These are phyloP conservation scores for Tragelaphus strepsiceros DNA, from an alignment of 2,113 vertebrate genomes.

Conservation along the genomic window DNA sequence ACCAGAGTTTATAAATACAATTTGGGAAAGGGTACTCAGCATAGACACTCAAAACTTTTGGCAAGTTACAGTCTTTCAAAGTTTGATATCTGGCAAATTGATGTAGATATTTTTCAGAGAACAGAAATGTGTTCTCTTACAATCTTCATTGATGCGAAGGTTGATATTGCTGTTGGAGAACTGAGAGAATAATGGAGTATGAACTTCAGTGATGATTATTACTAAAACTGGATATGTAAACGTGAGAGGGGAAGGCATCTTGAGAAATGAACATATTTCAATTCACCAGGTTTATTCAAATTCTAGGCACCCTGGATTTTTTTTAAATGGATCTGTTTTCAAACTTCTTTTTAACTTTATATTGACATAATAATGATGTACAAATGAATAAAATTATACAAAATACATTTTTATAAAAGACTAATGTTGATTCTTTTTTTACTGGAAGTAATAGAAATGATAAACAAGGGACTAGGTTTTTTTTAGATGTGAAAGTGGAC, in stretches of 20 bases:
- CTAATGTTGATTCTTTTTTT: neutral
- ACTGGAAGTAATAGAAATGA: neutral
- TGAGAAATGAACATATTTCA: neutral
- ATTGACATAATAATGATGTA: neutral
- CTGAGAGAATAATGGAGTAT: neutral
- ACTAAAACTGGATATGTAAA: rapidly evolving
- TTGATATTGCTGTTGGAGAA: neutral
- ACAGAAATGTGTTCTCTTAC: neutral
- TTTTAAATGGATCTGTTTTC: neutral
- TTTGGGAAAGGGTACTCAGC: neutral
- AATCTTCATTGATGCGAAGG: neutral
- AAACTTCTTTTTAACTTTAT: neutral
- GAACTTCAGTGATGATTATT: neutral
- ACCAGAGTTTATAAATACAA: neutral
- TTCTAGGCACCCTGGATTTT: neutral
- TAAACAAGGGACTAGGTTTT: neutral
- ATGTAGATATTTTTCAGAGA: neutral
- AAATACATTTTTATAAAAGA: neutral
- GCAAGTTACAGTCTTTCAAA: neutral
- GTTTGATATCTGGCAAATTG: neutral
- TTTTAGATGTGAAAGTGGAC: neutral
- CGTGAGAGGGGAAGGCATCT: neutral
- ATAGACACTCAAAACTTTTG: neutral
- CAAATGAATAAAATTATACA: neutral
- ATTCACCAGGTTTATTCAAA: neutral